phyloP scores from a whole-genome alignment of 2,888 invertebrate species.

The Melitaea athalia region DNA sequence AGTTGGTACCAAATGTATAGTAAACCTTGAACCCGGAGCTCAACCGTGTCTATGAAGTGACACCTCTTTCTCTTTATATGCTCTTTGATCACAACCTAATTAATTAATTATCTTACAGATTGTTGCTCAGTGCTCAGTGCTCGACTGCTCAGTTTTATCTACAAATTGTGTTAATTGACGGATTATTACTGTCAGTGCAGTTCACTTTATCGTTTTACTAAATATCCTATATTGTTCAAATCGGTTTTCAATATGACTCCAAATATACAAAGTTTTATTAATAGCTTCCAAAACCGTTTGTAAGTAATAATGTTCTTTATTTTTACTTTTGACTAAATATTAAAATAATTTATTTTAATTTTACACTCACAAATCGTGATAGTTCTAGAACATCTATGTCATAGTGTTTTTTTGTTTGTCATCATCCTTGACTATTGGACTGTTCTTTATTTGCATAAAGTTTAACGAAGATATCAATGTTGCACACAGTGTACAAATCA shows the following conservation, averaged over 20 bases:
- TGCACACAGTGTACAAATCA: not conserved
- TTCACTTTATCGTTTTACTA: not conserved
- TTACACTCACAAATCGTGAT: not conserved
- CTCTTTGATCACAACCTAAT: no score
- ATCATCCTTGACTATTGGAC: not conserved
- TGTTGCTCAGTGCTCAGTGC: not conserved
- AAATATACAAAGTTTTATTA: conserved; percentile 84
- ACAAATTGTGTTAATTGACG: conserved; percentile 8
- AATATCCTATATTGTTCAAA: not conserved
- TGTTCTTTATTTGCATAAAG: no score
- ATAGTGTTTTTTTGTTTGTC: conserved; percentile 2
- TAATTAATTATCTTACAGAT: not conserved
- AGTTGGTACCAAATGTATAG: no score
- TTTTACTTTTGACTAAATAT: not conserved
- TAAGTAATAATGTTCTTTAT: conserved; percentile 73
- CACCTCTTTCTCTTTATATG: no score
- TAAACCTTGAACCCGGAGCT: no score
- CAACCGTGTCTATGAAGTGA: no score
- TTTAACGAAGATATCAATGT: not conserved
- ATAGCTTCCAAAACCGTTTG: conserved; percentile 87
- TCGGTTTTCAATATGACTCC: conserved; percentile 77
- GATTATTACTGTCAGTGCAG: not conserved
- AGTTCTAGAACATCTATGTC: conserved; percentile 20
- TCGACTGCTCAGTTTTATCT: conserved; percentile 1
- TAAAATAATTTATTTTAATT: not conserved